Evolutionary conservation across 2,888 invertebrate species (phyloP), one percentile per base, ranked within the genome.

Genomic region (Caprella mutica): DNA sequence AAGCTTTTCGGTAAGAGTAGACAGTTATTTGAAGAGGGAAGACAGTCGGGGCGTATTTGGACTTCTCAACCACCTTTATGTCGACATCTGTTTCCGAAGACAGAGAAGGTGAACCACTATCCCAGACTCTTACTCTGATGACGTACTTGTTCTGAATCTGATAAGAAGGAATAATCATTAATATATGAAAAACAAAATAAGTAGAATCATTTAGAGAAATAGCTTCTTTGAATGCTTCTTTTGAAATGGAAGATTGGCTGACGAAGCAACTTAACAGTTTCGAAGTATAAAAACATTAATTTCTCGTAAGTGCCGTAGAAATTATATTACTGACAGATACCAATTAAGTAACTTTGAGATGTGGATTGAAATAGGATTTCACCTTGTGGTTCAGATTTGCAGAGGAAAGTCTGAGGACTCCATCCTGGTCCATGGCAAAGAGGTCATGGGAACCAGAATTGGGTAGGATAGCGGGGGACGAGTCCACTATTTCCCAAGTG

Each of bases 31-130:
- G 87, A 21, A 93, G 76, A 0, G 94, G 90, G 4, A 85, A 85
- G 40, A 93, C 83, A 0, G 84, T 81, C 0, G 97, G 97, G 3
- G 94, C 90, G 74, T 88, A 92, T 68, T 88, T 87, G 21, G 92
- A 92, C 73, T 94, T 91, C 74, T 94, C 93, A 64, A 92, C 87
- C 5, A 93, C 76, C 69, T 74, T 71, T 19, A 81, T 75, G 38
- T 78, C 77, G 56, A 88, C 81, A 81, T 83, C 84, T 0, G 91
- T 82, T 71, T 93, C 91, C 0, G 92, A 86, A 70, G 80, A 89
- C 1, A 92, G 75, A 0, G 91, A 86, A 8, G 92, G 91, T 24
- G 84, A 85, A 9, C 94, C 94, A 71, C 90, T 90, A 73, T 97
- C 96, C 71, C 89, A 93, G 0, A 92, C 96, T 58, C 91, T 79